Base-by-base conservation (phyloP, 2,113 vertebrate species). In the Halcyon malimbica region DNA sequence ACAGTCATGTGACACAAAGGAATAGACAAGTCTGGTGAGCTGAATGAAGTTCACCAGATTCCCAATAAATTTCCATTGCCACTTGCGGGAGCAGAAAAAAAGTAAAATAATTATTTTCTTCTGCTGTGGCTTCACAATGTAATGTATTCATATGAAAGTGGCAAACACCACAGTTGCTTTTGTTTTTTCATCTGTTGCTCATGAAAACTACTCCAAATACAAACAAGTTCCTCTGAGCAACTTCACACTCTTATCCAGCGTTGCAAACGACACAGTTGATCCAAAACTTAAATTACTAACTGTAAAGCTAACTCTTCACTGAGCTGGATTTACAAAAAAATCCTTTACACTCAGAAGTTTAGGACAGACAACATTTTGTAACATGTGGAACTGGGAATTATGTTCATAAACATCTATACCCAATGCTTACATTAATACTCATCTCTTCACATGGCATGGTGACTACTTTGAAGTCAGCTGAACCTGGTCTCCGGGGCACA, bases 381-480 rank as follows among this genome's bases (percentile, higher is more conserved):
- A 57, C 39, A 83, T 62, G 70, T 93, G 87, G 90, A 96, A 93
- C 77, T 8, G 25, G 93, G 95, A 97, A 94, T 35, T 11, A 33
- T 35, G 64, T 84, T 90, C 37, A 18, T 83, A 89, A 89, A 83
- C 21, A 35, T 83, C 87, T 81, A 89, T 82, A 94, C 50, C 69
- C 86, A 83, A 96, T 59, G 59, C 90, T 94, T 89, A 90, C 75
- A 95, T 89, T 97, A 96, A 96, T 95, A 95, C 75, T 94, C 92
- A 96, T 97, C 95, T 97, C 96, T 76, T 85, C 65, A 73, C 63
- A 96, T 95, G 82, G 83, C 46, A 0, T 41, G 53, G 39, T 92
- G 92, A 93, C 97, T 92, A 59, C 16, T 60, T 54, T 39, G 59
- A 62, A 87, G 95, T 41, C 70, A 78, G 75, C 33, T 89, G 79